Conservation (phyloP, 2,797 vertebrate species). For the Dermochelys coriacea region DNA sequence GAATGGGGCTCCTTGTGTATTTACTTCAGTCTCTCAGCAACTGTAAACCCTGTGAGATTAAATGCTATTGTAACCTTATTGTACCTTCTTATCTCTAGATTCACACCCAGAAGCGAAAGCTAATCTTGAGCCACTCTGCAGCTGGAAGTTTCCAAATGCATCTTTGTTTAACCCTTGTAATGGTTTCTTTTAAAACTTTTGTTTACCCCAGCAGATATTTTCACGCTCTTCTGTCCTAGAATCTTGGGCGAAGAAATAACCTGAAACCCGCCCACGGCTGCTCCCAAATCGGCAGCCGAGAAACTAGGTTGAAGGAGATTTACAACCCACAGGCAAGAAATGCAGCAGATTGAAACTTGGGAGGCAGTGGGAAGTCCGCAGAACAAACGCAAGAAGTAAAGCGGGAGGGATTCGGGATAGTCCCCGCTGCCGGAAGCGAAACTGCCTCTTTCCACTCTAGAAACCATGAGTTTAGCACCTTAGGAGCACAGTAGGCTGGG, state of each 20-base stretch:
- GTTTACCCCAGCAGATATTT: background rate
- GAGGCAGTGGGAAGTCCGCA: background rate
- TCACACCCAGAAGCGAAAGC: conserved; percentile 28
- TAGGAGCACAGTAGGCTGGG: background rate
- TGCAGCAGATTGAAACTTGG: background rate
- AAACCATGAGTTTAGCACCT: background rate
- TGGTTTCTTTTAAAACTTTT: background rate
- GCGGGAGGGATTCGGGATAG: background rate
- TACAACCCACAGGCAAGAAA: background rate
- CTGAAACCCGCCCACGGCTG: background rate
- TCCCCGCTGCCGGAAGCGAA: background rate
- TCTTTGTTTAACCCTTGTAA: background rate
- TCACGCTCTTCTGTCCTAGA: background rate
- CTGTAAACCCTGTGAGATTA: conserved; percentile 4
- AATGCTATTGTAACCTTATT: background rate
- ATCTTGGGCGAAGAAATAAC: background rate
- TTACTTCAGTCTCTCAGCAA: background rate
- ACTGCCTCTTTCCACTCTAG: background rate
- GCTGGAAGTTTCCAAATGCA: background rate
- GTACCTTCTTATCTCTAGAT: conserved; percentile 32
- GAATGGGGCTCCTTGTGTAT: background rate
- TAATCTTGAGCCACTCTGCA: background rate
- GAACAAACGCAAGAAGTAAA: background rate
- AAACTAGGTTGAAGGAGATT: background rate
- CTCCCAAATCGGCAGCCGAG: background rate